Percentiles rank a stretch among this genome's conserved stretches.
Evolutionary conservation across 2,888 invertebrate genomes (phyloP).

Genomic region (Torymus aiolomorphi): DNA sequence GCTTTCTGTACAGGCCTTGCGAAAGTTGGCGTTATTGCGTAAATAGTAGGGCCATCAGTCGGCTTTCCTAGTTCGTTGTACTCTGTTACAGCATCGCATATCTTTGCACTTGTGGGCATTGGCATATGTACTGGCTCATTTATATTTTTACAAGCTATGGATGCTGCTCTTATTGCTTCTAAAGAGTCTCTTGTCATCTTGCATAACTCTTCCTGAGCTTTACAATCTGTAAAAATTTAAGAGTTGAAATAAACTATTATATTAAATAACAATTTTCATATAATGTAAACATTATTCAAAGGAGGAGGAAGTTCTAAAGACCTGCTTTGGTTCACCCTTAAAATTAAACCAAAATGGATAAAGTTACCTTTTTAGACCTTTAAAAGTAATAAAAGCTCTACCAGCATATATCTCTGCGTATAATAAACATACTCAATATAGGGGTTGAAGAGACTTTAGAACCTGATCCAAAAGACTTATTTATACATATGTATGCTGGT

Average conservation of each 20-base stretch:
- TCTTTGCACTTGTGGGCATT: conserved; percentile 53
- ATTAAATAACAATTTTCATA: too few species aligned
- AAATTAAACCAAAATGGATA: too few species aligned
- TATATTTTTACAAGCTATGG: conserved; percentile 52
- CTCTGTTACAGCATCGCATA: conserved; percentile 51
- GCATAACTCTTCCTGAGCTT: conserved; percentile 55
- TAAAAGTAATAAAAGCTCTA: too few species aligned
- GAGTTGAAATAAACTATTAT: too few species aligned
- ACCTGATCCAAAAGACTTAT: not conserved
- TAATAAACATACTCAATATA: too few species aligned
- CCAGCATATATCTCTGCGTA: too few species aligned
- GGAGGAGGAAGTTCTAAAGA: too few species aligned
- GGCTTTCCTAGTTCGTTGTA: conserved; percentile 55
- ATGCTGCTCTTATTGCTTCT: conserved; percentile 52
- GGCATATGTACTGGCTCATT: conserved; percentile 55
- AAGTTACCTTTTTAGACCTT: too few species aligned
- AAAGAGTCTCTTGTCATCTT: conserved; percentile 55
- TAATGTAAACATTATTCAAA: too few species aligned
- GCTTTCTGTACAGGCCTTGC: conserved; percentile 93
- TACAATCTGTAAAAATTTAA: conserved; percentile 44
- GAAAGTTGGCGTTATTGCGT: conserved; percentile 95
- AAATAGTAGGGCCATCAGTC: conserved; percentile 82
- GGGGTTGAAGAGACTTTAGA: too few species aligned
- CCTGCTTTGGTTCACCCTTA: too few species aligned
- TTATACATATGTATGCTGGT: not conserved